Evolutionary conservation across 92 coral and sea anemone species (phyloP).

Genomic region (Porites rus): DNA sequence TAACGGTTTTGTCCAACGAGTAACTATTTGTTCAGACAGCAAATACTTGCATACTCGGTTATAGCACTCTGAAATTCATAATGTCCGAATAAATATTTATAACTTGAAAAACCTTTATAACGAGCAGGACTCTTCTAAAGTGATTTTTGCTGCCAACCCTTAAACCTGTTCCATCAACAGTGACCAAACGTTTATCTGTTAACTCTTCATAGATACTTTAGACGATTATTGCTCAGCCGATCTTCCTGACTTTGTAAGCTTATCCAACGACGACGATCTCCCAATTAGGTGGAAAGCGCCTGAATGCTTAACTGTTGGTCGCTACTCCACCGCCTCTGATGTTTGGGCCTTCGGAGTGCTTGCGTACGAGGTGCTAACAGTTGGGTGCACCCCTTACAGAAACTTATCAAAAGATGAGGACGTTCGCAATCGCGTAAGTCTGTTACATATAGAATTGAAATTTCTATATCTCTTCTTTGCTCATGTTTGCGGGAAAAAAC

Average conservation of each 20-base stretch:
- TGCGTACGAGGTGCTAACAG: slow-evolving; percentile 33
- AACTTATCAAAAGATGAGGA: slow-evolving; percentile 4
- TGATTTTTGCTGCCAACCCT: neutral
- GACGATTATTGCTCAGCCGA: slow-evolving; percentile 11
- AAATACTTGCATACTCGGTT: no score
- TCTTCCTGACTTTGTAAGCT: neutral
- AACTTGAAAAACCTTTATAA: no score
- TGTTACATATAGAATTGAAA: neutral
- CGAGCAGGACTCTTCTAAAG: neutral
- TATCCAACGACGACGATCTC: neutral
- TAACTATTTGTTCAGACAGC: no score
- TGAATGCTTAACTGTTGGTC: slow-evolving; percentile 19
- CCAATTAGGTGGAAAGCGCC: slow-evolving; percentile 66
- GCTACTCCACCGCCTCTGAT: slow-evolving; percentile 36
- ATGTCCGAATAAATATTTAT: no score
- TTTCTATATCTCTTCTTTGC: neutral
- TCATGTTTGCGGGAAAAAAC: neutral
- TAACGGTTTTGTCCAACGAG: no score
- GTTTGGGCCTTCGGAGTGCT: slow-evolving; percentile 41
- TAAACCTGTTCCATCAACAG: neutral
- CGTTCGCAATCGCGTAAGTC: neutral
- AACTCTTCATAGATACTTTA: neutral
- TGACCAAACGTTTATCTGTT: neutral
- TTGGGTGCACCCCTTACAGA: slow-evolving; percentile 36
- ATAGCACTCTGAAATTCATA: no score